phyloP scores from a whole-genome alignment of 2,888 invertebrate genomes.

The Dicroscelio sp. region DNA sequence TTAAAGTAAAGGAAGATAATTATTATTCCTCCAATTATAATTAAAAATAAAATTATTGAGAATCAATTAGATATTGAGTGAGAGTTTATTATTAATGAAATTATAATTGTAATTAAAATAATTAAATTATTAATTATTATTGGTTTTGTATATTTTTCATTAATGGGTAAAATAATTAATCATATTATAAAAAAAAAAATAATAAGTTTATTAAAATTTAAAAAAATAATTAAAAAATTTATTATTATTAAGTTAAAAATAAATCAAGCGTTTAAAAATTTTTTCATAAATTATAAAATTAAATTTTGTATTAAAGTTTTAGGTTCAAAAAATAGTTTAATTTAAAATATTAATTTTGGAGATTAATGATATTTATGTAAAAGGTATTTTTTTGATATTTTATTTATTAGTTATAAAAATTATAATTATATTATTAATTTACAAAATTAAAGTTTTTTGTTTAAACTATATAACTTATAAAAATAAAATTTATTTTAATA shows the following conservation, averaged over 20 bases:
- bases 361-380: constrained; percentile 93
- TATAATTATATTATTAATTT: constrained; percentile 93
- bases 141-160: too few relatives aligned
- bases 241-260: neutral
- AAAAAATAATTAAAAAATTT: neutral
- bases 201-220: neutral
- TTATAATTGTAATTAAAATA: constrained; percentile 92
- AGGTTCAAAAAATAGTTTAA: constrained; percentile 93
- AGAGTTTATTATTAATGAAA: constrained; percentile 91
- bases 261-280: constrained; percentile 16
- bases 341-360: constrained; percentile 94
- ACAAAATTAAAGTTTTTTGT: constrained; percentile 94
- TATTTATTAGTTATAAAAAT: constrained; percentile 92
- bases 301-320: constrained; percentile 30
- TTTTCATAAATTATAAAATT: neutral
- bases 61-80: constrained; percentile 92
- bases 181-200: neutral
- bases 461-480: constrained; percentile 93
- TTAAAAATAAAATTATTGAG: constrained; percentile 93
- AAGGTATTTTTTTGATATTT: constrained; percentile 91
- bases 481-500: constrained; percentile 86
- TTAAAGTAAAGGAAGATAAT: constrained; percentile 94
- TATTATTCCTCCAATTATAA: constrained; percentile 93
- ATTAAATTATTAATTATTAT: constrained; percentile 90
- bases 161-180: too few relatives aligned